phyloP scores from a whole-genome alignment of 2,113 vertebrate genomes.

The Tachycineta bicolor region DNA sequence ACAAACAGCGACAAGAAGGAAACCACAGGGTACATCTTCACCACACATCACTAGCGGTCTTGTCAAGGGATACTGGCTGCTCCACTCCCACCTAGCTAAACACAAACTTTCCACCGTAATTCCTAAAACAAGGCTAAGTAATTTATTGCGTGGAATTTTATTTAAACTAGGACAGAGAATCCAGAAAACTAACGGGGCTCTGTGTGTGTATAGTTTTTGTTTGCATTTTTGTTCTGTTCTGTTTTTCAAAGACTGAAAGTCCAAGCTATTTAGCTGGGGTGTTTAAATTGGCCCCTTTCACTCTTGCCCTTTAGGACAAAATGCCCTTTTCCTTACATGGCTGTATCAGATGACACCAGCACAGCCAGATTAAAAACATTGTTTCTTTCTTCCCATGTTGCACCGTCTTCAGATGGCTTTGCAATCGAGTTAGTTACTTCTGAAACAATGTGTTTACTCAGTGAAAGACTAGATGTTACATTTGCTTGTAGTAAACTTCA shows the following conservation, averaged over 20 bases:
- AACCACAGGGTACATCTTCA: not conserved
- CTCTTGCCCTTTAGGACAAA: not conserved
- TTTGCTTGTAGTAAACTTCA: not conserved
- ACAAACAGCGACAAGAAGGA: not conserved
- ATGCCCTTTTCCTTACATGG: not conserved
- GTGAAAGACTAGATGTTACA: not conserved
- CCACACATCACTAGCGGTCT: not conserved
- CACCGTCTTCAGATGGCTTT: not conserved
- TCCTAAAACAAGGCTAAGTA: not conserved
- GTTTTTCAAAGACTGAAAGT: not conserved
- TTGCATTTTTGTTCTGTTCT: not conserved
- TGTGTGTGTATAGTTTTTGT: not conserved
- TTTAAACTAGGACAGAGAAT: not conserved
- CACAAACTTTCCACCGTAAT: not conserved
- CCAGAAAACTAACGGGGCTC: not conserved
- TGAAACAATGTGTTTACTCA: not conserved
- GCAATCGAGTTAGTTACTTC: not conserved
- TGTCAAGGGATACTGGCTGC: not conserved
- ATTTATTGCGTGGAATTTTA: not conserved
- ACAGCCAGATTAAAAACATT: not conserved
- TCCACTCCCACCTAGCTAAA: not conserved
- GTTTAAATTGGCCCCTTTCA: not conserved
- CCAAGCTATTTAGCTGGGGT: not conserved
- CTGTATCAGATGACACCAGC: not conserved
- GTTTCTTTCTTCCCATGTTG: not conserved